Conservation (phyloP, 2,888 invertebrate genomes). For the Branchinecta sandiegonensis region DNA sequence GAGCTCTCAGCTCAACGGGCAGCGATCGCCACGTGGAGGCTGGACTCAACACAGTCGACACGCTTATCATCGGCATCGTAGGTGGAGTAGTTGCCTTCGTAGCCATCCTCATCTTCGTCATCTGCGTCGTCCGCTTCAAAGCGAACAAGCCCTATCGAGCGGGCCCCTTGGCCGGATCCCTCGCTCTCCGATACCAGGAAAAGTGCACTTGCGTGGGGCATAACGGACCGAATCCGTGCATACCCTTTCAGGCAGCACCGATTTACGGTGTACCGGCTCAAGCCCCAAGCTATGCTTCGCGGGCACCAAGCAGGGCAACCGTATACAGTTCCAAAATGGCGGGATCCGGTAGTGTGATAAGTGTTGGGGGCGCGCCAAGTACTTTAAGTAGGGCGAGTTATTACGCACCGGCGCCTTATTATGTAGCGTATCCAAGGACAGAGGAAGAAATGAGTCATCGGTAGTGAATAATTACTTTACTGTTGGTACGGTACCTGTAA, state of each 20-base stretch:
- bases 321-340: slow-evolving; percentile 28
- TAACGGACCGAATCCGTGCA: slow-evolving; percentile 24
- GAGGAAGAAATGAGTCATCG: slow-evolving; percentile 9
- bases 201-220: slow-evolving; percentile 43
- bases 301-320: slow-evolving; percentile 25
- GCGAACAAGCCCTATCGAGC: slow-evolving; percentile 49
- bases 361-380: slow-evolving; percentile 45
- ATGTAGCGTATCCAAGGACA: slow-evolving; percentile 32
- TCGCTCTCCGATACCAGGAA: slow-evolving; percentile 30
- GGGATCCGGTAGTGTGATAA: slow-evolving; percentile 37
- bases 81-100: slow-evolving; percentile 84
- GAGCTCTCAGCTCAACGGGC: slow-evolving; percentile 43
- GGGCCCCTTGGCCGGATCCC: slow-evolving; percentile 44
- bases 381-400: slow-evolving; percentile 47
- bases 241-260: slow-evolving; percentile 27
- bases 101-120: slow-evolving; percentile 69
- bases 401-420: slow-evolving; percentile 36
- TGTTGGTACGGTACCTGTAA: no score
- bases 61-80: slow-evolving; percentile 85
- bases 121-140: slow-evolving; percentile 61
- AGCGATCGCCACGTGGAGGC: slow-evolving; percentile 32
- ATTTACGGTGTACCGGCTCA: slow-evolving; percentile 29
- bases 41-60: slow-evolving; percentile 65
- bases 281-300: slow-evolving; percentile 32
- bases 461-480: background rate